A percentile compares a stretch with the other conserved stretches of the same genome.
These are phyloP conservation scores for Illadopsis cleaveri DNA, from an alignment of 2,113 vertebrate genomes.

Conservation along the genomic window DNA sequence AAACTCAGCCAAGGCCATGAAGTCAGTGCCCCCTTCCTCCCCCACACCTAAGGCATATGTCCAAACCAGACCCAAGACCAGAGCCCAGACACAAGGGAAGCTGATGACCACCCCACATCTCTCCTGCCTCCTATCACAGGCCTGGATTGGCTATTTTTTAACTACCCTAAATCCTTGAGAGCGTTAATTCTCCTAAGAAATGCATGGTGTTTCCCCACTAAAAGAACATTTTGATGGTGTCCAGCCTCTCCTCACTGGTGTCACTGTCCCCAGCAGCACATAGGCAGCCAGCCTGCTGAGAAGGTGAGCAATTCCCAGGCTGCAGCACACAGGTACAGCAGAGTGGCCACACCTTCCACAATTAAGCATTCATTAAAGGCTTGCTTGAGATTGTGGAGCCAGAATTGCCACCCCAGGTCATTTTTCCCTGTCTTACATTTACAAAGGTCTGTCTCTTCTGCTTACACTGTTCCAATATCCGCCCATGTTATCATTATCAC, in stretches of 20 bases:
- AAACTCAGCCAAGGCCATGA: background rate
- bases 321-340: rapidly evolving
- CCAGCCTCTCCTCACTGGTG: background rate
- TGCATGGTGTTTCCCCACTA: background rate
- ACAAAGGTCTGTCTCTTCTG: background rate
- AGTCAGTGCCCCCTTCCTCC: background rate
- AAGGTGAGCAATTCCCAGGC: background rate
- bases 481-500: background rate
- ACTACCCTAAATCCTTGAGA: background rate
- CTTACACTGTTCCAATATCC: background rate
- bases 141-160: background rate
- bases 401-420: background rate
- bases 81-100: background rate
- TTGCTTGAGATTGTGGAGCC: background rate
- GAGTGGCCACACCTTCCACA: background rate
- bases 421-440: background rate
- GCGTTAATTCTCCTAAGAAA: background rate
- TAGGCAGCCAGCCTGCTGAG: background rate
- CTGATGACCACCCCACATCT: background rate
- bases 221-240: background rate
- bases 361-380: background rate
- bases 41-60: rapidly evolving
- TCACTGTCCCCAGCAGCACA: background rate
- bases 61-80: background rate
- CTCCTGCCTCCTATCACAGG: background rate